These are phyloP conservation scores for Eurois occulta DNA, from an alignment of 2,888 invertebrate genomes.

Conservation along the genomic window DNA sequence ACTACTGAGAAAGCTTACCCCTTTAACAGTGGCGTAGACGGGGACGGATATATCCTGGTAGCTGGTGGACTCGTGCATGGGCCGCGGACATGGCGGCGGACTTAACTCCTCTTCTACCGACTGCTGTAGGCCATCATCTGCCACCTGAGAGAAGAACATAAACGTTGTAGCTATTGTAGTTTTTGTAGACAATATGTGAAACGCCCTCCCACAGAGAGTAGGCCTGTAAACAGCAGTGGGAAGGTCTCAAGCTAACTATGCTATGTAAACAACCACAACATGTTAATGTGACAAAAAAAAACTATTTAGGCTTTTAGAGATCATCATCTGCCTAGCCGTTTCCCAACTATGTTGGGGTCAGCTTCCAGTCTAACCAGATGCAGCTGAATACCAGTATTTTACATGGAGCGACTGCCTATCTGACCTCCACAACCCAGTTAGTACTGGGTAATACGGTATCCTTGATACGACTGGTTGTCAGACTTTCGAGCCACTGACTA, in stretches of 20 bases:
- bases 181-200: background rate
- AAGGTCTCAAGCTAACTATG: background rate
- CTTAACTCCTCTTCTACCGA: conserved; percentile 88
- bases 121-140: conserved; percentile 88
- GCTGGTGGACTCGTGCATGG: conserved; percentile 92
- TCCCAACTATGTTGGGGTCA: too few relatives aligned
- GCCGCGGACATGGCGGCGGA: conserved; percentile 84
- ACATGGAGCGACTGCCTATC: too few relatives aligned
- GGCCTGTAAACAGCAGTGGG: background rate
- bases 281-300: background rate
- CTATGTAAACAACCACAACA: background rate
- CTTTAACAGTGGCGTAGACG: conserved; percentile 98
- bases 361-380: too few relatives aligned
- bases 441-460: too few relatives aligned
- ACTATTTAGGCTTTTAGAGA: background rate
- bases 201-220: background rate
- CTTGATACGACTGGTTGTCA: too few relatives aligned
- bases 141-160: conserved; percentile 76
- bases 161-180: background rate
- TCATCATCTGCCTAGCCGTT: too few relatives aligned
- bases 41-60: conserved; percentile 98
- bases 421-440: too few relatives aligned
- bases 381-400: too few relatives aligned
- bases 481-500: too few relatives aligned
- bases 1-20: conserved; percentile 86